phyloP scores from a whole-genome alignment of 2,113 vertebrate species.

The Eupsittula cactorum region DNA sequence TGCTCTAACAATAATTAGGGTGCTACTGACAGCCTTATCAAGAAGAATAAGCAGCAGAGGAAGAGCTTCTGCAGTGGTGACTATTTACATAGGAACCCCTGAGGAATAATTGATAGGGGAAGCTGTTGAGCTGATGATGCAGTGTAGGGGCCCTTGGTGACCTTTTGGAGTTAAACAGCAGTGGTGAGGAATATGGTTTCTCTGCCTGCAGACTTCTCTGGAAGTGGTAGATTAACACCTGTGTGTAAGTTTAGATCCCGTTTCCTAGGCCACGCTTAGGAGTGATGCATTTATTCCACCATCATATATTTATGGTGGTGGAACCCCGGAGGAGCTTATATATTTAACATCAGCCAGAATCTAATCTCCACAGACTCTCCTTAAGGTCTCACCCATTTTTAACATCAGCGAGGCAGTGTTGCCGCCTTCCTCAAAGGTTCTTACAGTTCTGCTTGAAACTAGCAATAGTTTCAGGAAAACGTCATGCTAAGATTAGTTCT shows the following conservation, averaged over 20 bases:
- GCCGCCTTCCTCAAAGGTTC: not conserved
- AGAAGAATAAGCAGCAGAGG: not conserved
- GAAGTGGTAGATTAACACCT: not conserved
- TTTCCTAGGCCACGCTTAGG: not conserved
- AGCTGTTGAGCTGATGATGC: not conserved
- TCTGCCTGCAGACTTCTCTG: not conserved
- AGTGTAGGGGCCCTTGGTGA: not conserved
- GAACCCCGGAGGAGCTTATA: not conserved
- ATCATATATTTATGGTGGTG: not conserved
- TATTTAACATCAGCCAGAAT: slow-evolving; percentile 8
- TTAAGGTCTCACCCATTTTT: not conserved
- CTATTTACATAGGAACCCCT: not conserved
- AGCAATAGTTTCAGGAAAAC: not conserved
- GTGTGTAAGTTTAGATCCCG: not conserved
- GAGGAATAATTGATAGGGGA: not conserved
- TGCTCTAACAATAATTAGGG: not conserved
- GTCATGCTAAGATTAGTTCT: not conserved
- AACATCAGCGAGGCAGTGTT: not conserved
- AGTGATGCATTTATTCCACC: slow-evolving; percentile 17
- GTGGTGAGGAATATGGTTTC: not conserved
- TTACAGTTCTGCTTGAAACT: not conserved
- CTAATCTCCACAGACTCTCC: not conserved
- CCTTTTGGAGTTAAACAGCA: not conserved
- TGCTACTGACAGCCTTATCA: not conserved
- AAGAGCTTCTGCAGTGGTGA: not conserved